Evolutionary conservation across 2,113 vertebrate genomes (phyloP).

Genomic region (Butorides virescens): DNA sequence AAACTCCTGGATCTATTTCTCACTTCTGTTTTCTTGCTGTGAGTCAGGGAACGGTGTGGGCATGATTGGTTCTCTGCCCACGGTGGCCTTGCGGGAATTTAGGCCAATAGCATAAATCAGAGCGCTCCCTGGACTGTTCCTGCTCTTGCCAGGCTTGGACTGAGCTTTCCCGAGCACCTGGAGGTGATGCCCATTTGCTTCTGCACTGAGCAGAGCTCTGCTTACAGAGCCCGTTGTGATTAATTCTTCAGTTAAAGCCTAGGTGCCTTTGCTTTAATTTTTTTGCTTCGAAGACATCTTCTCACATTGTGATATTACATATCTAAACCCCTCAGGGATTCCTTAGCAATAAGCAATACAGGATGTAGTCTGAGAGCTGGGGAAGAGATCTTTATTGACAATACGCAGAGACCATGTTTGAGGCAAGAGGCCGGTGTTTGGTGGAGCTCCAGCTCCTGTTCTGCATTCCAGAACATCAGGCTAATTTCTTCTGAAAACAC

Average conservation of each 20-base stretch:
- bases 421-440: neutral
- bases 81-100: neutral
- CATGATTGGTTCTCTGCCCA: neutral
- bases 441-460: neutral
- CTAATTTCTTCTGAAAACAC: neutral
- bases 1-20: neutral
- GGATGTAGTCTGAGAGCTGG: neutral
- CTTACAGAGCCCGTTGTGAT: neutral
- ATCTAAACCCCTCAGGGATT: constrained; percentile 3
- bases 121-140: neutral
- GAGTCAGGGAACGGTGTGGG: too few relatives aligned
- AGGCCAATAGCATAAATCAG: neutral
- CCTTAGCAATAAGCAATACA: constrained; percentile 25
- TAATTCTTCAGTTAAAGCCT: constrained; percentile 16
- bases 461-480: neutral
- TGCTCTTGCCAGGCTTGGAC: neutral
- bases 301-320: constrained; percentile 22
- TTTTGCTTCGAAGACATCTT: neutral
- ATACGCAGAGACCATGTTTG: neutral
- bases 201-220: neutral
- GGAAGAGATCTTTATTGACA: neutral
- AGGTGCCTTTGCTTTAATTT: neutral
- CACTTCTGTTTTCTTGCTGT: neutral
- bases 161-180: neutral
- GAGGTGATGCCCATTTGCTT: neutral